Percentiles rank a stretch among this genome's conserved stretches.
phyloP scores from a whole-genome alignment of 2,888 invertebrate genomes.

The Limnephilus lunatus region DNA sequence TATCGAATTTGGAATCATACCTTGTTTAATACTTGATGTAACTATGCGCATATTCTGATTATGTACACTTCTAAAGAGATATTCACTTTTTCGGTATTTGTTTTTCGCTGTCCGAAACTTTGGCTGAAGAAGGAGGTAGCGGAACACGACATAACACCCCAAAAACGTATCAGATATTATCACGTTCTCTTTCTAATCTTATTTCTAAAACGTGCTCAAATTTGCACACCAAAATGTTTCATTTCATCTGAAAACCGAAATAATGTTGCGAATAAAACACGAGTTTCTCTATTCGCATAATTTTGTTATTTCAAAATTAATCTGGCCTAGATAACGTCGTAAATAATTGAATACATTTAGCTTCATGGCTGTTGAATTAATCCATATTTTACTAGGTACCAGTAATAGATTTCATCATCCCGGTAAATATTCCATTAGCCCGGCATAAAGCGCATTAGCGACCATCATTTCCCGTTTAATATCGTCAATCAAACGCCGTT shows the following conservation, averaged over 20 bases:
- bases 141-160: too few relatives aligned
- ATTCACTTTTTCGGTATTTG: too few relatives aligned
- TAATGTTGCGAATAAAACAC: not conserved
- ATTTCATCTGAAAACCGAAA: not conserved
- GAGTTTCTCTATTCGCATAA: not conserved
- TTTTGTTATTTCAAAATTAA: not conserved
- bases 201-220: not conserved
- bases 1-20: not conserved
- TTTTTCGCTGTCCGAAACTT: too few relatives aligned
- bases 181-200: not conserved
- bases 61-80: not conserved
- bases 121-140: too few relatives aligned
- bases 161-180: too few relatives aligned
- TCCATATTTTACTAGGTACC: not conserved
- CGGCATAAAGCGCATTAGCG: not conserved
- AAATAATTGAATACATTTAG: not conserved
- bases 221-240: not conserved
- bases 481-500: conserved; percentile 18
- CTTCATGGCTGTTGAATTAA: not conserved
- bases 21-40: not conserved
- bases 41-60: not conserved
- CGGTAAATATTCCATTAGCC: not conserved
- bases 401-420: not conserved
- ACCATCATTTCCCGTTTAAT: conserved; percentile 10
- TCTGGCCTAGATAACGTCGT: not conserved